Base-by-base conservation (phyloP, 1,140 invertebrate genomes). In the Pogonognathellus flavescens region DNA sequence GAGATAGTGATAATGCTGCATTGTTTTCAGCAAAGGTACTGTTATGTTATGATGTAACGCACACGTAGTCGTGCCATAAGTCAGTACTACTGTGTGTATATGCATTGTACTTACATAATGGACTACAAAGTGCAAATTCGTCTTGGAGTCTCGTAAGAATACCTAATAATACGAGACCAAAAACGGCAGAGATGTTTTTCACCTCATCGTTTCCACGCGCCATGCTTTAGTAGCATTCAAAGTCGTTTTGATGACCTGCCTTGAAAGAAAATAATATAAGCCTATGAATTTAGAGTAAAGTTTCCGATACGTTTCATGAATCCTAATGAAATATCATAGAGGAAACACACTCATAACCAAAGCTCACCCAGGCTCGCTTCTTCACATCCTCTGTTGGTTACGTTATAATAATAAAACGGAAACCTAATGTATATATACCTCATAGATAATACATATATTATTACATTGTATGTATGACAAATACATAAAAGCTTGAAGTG, bases 151-250 rank as follows among this genome's bases (percentile, higher is more conserved):
- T 76, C 70, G n/a, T 49, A 76, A 76, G 70, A 76, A 76, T 76
- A 76, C 70, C 70, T 76, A 76, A 76, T 76, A 25, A 50, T 76
- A 76, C 16, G 70, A 25, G 41, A 50, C 41, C 70, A 16, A 31
- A 82, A 82, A 16, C 55, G 80, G n/a, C 22, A 52, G 52, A 82
- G 80, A 82, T 82, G 31, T 41, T 82, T 82, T 82, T 82, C 55
- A 82, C 52, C 80, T 82, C 31, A 41, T 41, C 80, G 80, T 82
- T 82, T 82, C 55, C 80, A 82, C 55, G 80, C 53, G 55, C 52
- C 53, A 18, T 59, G 53, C 50, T 82, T 82, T 25, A 76, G 31
- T 41, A 41, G 25, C 25, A 41, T 49, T 50, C 31, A 76, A 16
- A 49, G 70, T 76, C 9, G 41, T 31, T 76, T 31, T 76, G 80